Evolutionary conservation across 1,140 invertebrate genomes (phyloP).

Genomic region (Tetramorium simillimum): DNA sequence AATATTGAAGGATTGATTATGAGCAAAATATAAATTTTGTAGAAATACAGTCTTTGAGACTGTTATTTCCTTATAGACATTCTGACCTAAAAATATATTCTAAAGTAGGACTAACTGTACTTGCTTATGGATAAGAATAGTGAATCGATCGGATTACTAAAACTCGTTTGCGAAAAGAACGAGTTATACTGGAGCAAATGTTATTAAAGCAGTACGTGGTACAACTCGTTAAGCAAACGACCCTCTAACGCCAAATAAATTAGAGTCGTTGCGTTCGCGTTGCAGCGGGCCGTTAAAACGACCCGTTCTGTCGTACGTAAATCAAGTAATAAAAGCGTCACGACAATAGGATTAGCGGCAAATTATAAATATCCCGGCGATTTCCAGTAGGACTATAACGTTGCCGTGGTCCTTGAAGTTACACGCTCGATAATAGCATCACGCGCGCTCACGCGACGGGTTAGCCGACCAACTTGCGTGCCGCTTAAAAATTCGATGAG

Average conservation of each 20-base stretch:
- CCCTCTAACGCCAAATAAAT: conserved; percentile 56
- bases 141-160: neutral
- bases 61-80: neutral
- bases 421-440: conserved; percentile 13
- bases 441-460: conserved; percentile 13
- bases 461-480: neutral
- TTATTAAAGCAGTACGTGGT: conserved; percentile 49
- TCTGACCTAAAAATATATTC: neutral
- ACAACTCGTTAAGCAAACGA: conserved; percentile 48
- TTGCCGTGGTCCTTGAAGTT: neutral
- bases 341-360: conserved; percentile 47
- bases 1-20: neutral
- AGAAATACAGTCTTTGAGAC: neutral
- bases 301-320: conserved; percentile 23
- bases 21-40: neutral
- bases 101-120: neutral
- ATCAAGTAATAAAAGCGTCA: conserved; percentile 52
- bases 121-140: neutral
- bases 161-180: conserved; percentile 15
- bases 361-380: conserved; percentile 48
- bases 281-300: conserved; percentile 36
- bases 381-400: conserved; percentile 9
- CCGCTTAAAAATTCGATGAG: conserved; percentile 8
- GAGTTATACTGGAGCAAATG: neutral
- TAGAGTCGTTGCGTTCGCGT: conserved; percentile 46